Base-by-base conservation (phyloP, 2,113 vertebrate species). In the Loxodonta africana region DNA sequence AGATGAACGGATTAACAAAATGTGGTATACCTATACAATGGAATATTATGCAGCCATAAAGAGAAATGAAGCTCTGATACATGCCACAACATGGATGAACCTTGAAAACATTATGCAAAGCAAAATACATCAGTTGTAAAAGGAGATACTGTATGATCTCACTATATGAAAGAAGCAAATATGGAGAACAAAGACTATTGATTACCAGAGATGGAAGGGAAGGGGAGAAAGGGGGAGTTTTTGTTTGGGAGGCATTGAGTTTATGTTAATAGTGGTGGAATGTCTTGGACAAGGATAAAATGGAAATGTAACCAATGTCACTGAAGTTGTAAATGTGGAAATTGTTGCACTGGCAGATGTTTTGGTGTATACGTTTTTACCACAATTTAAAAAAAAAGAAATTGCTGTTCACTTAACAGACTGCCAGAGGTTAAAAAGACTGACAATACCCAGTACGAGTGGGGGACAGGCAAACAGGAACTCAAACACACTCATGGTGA, bases 401-500 rank as follows among this genome's bases (percentile, higher is more conserved):
- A 74, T 9, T 18, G 3, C 41, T 74, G 83, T 82, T 48, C 7
- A 0, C 67, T 0, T 8, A 83, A 93, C 25, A 95, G 53, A 74
- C 23, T 37, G 15, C 51, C 15, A 65, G 51, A 71, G 44, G 57
- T 81, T 87, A 85, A 85, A 90, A 81, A 91, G 48, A 33, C 0
- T 30, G 8, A 37, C 28, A 90, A 48, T 8, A 26, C 41, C 33
- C 73, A 77, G 9, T 14, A 10, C 12, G 53, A 41, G 3, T 20
- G 2, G 26, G n/a, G 12, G 26, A 53, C 14, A 53, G 41, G n/a
- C 46, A 83, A 51, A 62, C 14, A 86, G 14, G 44, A 1, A n/a
- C 25, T 67, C 8, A 1, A 0, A 12, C 51, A n/a, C 7, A 57
- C 30, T 48, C 26, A 48, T 0, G 2, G 6, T 14, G 30, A 6